Evolutionary conservation across 2,113 vertebrate genomes (phyloP), one percentile per base, ranked within the genome.

Genomic region (Sclerurus mexicanus): DNA sequence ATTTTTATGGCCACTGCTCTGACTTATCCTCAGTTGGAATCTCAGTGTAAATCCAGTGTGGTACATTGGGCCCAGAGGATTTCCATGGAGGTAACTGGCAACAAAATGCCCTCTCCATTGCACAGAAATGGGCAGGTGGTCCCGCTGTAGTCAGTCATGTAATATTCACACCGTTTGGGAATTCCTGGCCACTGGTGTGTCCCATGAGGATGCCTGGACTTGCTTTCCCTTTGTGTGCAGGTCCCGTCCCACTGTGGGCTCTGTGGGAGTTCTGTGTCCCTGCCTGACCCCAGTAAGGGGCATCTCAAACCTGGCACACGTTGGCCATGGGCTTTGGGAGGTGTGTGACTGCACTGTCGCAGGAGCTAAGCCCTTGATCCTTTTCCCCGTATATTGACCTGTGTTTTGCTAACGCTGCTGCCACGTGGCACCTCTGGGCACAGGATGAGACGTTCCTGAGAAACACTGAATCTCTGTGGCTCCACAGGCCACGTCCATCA

Each of bases 161-260:
- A 77, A 12, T 22, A 14, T 4, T 59, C 62, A 31, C 63, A 50
- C 17, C 40, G 18, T 10, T 12, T 2, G 33, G 31, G 40, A 30
- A 14, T n/a, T 49, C n/a, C 19, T 68, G 49, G 42, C 33, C 47
- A 31, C 35, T 46, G 9, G 15, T 2, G 1, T 17, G 31, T 78
- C 53, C 77, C 19, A 0, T 35, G 53, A 63, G 30, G 60, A 24
- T 71, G 40, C 33, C 28, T 66, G 46, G 33, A 39, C 28, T 7
- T 1, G 8, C 15, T 47, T 35, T 40, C 4, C 1, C 30, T 25
- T 40, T 22, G 33, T 0, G 0, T 21, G 35, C 21, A 4, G 17
- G 31, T 28, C 24, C 19, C 23, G 1, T 12, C 40, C 33, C 1
- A 0, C 69, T 25, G 39, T 5, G 1, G 49, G 49, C 68, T 69